A percentile compares a stretch with the other conserved stretches of the same genome.
These are phyloP conservation scores for Drosophila quasianomalipes DNA, from an alignment of 2,888 invertebrate genomes.

Conservation along the genomic window DNA sequence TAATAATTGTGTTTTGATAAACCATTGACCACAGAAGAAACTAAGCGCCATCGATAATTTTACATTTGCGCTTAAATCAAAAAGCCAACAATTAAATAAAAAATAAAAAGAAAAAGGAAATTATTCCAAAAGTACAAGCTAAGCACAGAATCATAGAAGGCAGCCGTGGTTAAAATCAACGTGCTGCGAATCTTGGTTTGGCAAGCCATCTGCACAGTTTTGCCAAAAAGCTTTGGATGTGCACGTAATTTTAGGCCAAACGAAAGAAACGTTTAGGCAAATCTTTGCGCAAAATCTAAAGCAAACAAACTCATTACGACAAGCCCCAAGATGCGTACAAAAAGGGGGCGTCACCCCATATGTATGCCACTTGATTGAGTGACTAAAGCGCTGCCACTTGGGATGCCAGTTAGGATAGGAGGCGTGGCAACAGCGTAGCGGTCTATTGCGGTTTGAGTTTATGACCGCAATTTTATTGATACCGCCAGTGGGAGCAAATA, in stretches of 20 bases:
- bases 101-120: not conserved
- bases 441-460: slow-evolving; percentile 60
- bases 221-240: not conserved
- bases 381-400: slow-evolving; percentile 49
- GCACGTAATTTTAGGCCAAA: slow-evolving; percentile 24
- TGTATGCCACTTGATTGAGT: slow-evolving; percentile 73
- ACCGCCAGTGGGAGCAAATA: slow-evolving; percentile 73
- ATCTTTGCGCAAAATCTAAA: slow-evolving; percentile 63
- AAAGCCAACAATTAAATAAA: not conserved
- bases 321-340: slow-evolving; percentile 10
- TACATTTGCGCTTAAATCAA: not conserved
- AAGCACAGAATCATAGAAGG: not conserved
- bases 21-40: not conserved
- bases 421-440: slow-evolving; percentile 41
- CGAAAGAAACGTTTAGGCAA: slow-evolving; percentile 63
- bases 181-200: slow-evolving; percentile 1
- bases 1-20: not conserved
- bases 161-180: slow-evolving; percentile 9
- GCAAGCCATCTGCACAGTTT: not conserved
- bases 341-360: slow-evolving; percentile 8
- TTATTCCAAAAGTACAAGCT: not conserved
- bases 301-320: slow-evolving; percentile 73
- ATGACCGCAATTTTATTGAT: slow-evolving; percentile 79
- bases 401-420: slow-evolving; percentile 10
- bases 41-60: not conserved